phyloP scores from a whole-genome alignment of 2,797 vertebrate genomes.

The Semotilus atromaculatus region DNA sequence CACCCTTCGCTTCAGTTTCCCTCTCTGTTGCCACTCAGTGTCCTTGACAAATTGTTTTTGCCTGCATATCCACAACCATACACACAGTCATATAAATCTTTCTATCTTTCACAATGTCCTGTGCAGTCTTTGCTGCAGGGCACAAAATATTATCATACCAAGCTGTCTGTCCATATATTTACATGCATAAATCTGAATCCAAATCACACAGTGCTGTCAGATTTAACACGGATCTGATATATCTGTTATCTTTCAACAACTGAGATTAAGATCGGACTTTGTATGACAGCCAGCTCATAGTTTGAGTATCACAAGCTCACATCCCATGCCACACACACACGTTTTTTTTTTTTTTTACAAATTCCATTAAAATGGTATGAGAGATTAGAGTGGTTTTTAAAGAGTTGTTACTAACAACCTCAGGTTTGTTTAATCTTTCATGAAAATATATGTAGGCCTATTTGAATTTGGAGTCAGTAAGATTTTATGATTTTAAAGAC shows the following conservation, averaged over 20 bases:
- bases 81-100: constrained; percentile 17
- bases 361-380: not conserved
- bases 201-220: constrained; percentile 34
- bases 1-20: not conserved
- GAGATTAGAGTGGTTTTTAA: constrained; percentile 1
- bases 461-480: not conserved
- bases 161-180: constrained; percentile 40
- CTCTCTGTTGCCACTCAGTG: not conserved
- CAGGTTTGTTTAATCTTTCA: not conserved
- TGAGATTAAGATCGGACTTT: constrained; percentile 38
- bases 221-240: constrained; percentile 39
- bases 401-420: not conserved
- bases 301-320: not conserved
- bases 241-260: constrained; percentile 47
- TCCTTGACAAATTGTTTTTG: constrained; percentile 24
- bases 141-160: constrained; percentile 24
- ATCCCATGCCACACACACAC: not conserved
- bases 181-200: constrained; percentile 22
- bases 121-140: constrained; percentile 28
- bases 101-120: not conserved
- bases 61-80: not conserved
- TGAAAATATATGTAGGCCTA: not conserved
- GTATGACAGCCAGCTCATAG: constrained; percentile 10
- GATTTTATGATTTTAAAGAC: not conserved
- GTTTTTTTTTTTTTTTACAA: not conserved